Evolutionary conservation across 35 echinoderm and acorn worm genomes (phyloP), one percentile per base, ranked within the genome.

Genomic region (Apostichopus japonicus): DNA sequence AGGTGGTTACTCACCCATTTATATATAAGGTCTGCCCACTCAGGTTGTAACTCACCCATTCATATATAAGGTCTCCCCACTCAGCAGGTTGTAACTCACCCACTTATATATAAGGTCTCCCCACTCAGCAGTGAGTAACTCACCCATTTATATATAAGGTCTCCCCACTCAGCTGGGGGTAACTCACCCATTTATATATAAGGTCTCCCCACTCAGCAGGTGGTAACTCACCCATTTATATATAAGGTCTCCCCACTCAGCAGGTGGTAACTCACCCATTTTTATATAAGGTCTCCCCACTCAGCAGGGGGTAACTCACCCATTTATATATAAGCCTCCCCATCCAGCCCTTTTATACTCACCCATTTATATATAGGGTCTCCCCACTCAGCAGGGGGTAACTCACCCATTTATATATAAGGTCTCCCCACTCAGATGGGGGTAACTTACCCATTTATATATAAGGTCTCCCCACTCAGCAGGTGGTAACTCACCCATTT

Each of bases 381-480:
- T 10, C 8, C 61, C 4, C 1, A 65, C 16, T 65, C 16, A 65
- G 61, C 8, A 10, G 8, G 8, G 8, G 63, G 57, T 56, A 44
- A 84, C 94, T 88, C 83, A 98, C 97, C 97, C 97, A 98, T 96
- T 93, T 95, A 71, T 96, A 98, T 4, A 98, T 96, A 56, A 91
- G 79, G 9, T n/a, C n/a, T n/a, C n/a, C n/a, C n/a, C n/a, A n/a
- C n/a, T n/a, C n/a, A n/a, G n/a, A n/a, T n/a, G n/a, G n/a, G n/a
- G 25, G 25, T 25, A 25, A 25, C 25, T 25, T 1, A 25, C 25
- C 27, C 27, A 33, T 33, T 33, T 33, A 33, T 33, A 33, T 33
- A 33, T 33, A 9, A 67, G 63, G 63, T 67, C 63, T 14, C 10
- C 63, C 0, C 6, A 67, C 17, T 65, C 17, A 65, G 62, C 10